Base-by-base conservation (phyloP, 2,113 vertebrate genomes). In the Solea solea region DNA sequence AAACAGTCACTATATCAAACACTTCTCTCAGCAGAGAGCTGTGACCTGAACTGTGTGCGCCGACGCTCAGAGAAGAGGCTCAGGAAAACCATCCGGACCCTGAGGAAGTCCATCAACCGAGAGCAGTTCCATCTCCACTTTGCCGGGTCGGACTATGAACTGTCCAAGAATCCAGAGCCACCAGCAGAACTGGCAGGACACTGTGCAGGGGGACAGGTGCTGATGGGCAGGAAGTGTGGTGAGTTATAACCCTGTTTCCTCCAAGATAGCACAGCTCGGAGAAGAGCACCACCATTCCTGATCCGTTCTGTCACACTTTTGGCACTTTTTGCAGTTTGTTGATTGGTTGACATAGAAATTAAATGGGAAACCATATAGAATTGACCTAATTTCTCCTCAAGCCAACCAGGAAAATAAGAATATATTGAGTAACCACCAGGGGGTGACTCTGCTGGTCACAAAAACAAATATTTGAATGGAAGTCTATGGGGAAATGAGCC, bases 91-190 rank as follows among this genome's bases (percentile, higher is more conserved):
- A 94, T 97, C 80, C 91, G 97, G 12, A 96, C 95, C 0, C 85
- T 99, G 55, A 93, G 97, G 78, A 99, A 97, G 87, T 96, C 96
- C 3, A 96, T 95, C 88, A 95, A 93, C 92, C 93, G 95, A 81
- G 96, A 98, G 54, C 96, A 98, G 87, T 96, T 99, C 74, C 95
- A 96, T 56, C 66, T 99, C n/a, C 96, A 95, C 2, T 82, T 99
- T 21, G 93, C 95, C 0, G 96, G 96, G 16, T 50, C 86, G 0
- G 95, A 96, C 74, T 95, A 96, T 0, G 94, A 97, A 62, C 86
- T 96, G 42, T 90, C 93, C 70, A 95, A 92, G 51, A 96, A 91
- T 85, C 69, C 86, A 13, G 80, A 80, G 15, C 92, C 90, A 77
- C 80, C 89, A 0, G 69, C 91, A 0, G 95, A 95, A 44, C 68